Percentiles rank a stretch among this genome's conserved stretches.
These are phyloP conservation scores for Phoxinus phoxinus DNA, from an alignment of 2,113 vertebrate genomes.

Conservation along the genomic window DNA sequence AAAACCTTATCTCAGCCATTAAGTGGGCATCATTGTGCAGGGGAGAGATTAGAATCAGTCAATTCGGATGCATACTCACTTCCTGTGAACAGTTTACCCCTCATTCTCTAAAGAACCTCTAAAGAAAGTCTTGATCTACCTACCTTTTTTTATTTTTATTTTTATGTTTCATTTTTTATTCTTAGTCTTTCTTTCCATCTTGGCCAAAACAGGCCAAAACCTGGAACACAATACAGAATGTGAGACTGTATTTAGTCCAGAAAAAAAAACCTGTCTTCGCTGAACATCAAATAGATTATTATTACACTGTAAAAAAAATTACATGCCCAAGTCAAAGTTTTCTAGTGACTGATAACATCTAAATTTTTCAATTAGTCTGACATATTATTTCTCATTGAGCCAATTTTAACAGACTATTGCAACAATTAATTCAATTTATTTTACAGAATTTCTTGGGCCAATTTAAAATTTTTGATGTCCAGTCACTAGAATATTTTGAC, in stretches of 20 bases:
- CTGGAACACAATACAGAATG: not conserved
- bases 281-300: too few relatives aligned
- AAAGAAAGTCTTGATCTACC: not conserved
- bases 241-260: not conserved
- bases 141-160: not conserved
- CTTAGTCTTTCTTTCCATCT: not conserved
- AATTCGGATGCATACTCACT: not conserved
- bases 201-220: not conserved
- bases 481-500: too few relatives aligned
- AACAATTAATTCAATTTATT: too few relatives aligned
- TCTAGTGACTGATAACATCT: too few relatives aligned
- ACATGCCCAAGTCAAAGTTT: too few relatives aligned
- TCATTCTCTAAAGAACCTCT: too few relatives aligned
- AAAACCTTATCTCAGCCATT: not conserved
- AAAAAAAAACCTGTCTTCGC: not conserved
- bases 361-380: too few relatives aligned
- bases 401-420: too few relatives aligned
- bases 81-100: not conserved
- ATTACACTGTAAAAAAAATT: too few relatives aligned
- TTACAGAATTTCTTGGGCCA: too few relatives aligned
- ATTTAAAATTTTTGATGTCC: too few relatives aligned
- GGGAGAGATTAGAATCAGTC: slow-evolving; percentile 7
- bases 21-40: slow-evolving; percentile 14
- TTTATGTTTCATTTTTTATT: not conserved
- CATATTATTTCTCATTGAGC: too few relatives aligned